These are phyloP conservation scores for Echinometra lucunter DNA, from an alignment of 53 echinoderm and acorn worm genomes.

Conservation along the genomic window DNA sequence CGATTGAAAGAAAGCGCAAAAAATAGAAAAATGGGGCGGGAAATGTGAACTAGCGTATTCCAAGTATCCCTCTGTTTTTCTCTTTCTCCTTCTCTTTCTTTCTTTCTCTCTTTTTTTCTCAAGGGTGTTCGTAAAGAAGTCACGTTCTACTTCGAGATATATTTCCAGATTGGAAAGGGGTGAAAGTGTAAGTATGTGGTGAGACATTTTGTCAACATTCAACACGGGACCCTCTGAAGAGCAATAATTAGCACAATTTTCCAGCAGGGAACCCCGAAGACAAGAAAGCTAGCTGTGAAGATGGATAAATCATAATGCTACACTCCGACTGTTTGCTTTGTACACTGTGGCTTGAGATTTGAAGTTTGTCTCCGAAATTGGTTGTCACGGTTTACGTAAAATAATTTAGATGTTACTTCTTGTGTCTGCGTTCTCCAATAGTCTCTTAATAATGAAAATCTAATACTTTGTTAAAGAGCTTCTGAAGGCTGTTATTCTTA, in stretches of 20 bases:
- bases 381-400: not conserved
- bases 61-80: not conserved
- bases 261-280: not conserved
- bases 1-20: not conserved
- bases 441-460: too few species aligned
- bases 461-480: too few species aligned
- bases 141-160: not conserved
- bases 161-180: not conserved
- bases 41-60: not conserved
- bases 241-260: conserved; percentile 38
- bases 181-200: not conserved
- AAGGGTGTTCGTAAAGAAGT: too few species aligned
- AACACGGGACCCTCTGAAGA: conserved; percentile 11
- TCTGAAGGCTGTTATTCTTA: too few species aligned
- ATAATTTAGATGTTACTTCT: too few species aligned
- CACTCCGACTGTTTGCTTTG: not conserved
- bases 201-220: conserved; percentile 16
- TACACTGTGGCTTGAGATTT: not conserved
- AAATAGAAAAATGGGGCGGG: not conserved
- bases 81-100: too few species aligned
- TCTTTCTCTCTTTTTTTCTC: too few species aligned
- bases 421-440: not conserved
- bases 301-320: not conserved
- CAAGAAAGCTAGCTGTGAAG: not conserved
- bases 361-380: not conserved